Evolutionary conservation across 2,113 vertebrate species (phyloP).

Genomic region (Tragelaphus strepsiceros): DNA sequence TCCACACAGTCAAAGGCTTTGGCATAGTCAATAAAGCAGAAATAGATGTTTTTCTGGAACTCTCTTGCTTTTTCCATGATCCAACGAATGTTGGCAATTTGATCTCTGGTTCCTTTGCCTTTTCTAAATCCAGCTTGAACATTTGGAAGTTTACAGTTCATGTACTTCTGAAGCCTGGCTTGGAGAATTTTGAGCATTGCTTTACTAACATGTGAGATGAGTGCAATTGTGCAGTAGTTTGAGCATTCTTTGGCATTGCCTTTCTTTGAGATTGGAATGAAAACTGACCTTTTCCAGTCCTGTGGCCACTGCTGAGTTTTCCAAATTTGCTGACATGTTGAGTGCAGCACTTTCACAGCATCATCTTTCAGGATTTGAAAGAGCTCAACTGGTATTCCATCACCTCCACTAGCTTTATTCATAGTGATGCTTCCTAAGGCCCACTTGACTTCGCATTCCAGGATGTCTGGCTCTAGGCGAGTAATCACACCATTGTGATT

Average conservation of each 20-base stretch:
- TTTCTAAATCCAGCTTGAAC: not conserved
- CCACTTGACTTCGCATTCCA: not conserved
- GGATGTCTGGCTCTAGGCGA: not conserved
- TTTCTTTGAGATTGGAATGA: not conserved
- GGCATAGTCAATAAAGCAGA: not conserved
- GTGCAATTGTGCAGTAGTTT: not conserved
- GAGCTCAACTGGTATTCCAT: not conserved
- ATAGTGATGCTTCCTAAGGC: not conserved
- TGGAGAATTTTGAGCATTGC: not conserved
- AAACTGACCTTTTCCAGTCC: not conserved
- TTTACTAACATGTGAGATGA: not conserved
- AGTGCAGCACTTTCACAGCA: not conserved
- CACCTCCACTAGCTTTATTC: not conserved
- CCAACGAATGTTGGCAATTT: not conserved
- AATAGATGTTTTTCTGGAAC: not conserved
- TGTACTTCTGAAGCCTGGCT: not conserved
- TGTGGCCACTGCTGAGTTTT: not conserved
- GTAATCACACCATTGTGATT: not conserved
- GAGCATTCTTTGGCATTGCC: not conserved
- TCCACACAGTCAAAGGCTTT: not conserved
- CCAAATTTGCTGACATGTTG: not conserved
- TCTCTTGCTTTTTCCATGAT: not conserved
- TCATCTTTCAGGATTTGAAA: not conserved
- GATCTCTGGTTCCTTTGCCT: not conserved
- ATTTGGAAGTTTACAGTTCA: not conserved